A percentile compares a stretch with the other conserved stretches of the same genome.
Conservation (phyloP, 2,888 invertebrate species). For the Clusia tigrina region DNA sequence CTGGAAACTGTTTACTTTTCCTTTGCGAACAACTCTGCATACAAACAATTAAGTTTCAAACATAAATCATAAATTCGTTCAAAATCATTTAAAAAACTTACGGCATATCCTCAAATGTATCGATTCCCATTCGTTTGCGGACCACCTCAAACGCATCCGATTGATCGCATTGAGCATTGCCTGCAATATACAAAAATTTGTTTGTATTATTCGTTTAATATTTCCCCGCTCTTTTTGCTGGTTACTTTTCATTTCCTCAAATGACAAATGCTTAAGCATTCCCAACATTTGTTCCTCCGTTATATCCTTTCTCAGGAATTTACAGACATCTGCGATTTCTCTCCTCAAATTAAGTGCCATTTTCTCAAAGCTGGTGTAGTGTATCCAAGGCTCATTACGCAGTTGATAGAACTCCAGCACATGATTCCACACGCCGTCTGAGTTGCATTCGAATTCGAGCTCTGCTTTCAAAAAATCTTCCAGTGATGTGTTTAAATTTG, state of each 20-base stretch:
- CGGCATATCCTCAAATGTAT: too few species aligned
- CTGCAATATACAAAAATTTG: neutral
- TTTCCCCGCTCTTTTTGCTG: too few species aligned
- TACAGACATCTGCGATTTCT: constrained; percentile 45
- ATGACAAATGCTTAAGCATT: constrained; percentile 49
- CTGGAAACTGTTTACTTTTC: constrained; percentile 58
- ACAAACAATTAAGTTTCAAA: too few species aligned
- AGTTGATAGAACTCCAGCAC: constrained; percentile 59
- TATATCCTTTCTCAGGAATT: constrained; percentile 45
- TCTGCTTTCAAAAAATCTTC: constrained; percentile 34
- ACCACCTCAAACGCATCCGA: too few species aligned
- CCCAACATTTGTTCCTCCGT: constrained; percentile 41
- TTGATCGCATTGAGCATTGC: too few species aligned
- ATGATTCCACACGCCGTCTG: constrained; percentile 36
- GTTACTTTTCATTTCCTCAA: constrained; percentile 56
- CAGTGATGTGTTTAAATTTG: constrained; percentile 26
- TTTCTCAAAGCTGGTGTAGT: constrained; percentile 58
- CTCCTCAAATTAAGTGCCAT: constrained; percentile 51
- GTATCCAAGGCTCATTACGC: constrained; percentile 51
- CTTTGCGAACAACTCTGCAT: constrained; percentile 60
- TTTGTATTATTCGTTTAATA: neutral
- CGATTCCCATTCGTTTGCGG: too few species aligned
- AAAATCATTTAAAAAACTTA: too few species aligned
- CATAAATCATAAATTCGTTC: too few species aligned
- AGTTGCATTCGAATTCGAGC: neutral